phyloP scores from a whole-genome alignment of 2,797 vertebrate genomes.

The Enteromius argenteus region DNA sequence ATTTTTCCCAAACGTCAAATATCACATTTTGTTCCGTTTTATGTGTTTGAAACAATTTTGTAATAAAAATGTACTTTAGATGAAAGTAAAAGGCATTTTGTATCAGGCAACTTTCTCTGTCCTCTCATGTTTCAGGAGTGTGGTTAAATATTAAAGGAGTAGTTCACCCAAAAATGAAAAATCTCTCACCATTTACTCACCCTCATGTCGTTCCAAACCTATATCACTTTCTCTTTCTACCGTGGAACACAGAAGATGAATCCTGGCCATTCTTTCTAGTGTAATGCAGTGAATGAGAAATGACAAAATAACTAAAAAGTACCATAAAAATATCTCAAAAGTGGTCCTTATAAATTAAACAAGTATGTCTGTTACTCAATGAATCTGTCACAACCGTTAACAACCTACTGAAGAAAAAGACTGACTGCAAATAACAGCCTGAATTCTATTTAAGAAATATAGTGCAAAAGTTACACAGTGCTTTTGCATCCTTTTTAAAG shows the following conservation, averaged over 20 bases:
- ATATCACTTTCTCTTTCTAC: slow-evolving; percentile 6
- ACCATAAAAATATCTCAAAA: slow-evolving; percentile 11
- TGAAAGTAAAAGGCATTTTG: slow-evolving; percentile 31
- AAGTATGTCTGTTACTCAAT: background rate
- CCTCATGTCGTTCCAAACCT: background rate
- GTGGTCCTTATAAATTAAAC: background rate
- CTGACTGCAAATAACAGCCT: background rate
- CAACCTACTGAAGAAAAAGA: background rate
- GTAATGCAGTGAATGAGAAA: background rate
- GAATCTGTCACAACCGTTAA: background rate
- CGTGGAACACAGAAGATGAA: slow-evolving; percentile 6
- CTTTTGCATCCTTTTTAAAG: background rate
- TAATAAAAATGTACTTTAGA: slow-evolving; percentile 47
- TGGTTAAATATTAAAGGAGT: slow-evolving; percentile 37
- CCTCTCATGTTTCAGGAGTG: slow-evolving; percentile 36
- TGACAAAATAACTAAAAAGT: background rate
- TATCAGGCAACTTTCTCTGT: slow-evolving; percentile 18
- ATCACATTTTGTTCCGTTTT: slow-evolving; percentile 58
- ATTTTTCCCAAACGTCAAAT: slow-evolving; percentile 59
- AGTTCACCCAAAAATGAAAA: slow-evolving; percentile 19
- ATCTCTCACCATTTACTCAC: slow-evolving; percentile 18
- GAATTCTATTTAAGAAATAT: background rate
- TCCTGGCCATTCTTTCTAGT: background rate
- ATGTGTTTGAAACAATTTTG: slow-evolving; percentile 61
- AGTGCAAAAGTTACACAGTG: background rate